Base-by-base conservation (phyloP, 1,140 invertebrate species). In the Leptinotarsa undecemlineata region DNA sequence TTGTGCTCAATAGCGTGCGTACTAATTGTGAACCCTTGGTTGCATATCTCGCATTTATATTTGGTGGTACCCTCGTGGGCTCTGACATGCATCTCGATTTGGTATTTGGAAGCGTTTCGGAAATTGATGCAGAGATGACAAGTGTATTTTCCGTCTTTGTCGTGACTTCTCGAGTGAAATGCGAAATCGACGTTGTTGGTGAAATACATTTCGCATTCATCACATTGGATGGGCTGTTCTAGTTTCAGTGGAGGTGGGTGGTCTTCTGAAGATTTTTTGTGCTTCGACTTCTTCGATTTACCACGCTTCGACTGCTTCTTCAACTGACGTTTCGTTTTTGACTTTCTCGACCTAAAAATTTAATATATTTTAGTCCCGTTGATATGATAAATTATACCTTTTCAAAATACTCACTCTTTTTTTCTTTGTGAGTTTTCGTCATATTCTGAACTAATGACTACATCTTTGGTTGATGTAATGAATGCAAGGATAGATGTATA, bases 181-280 rank as follows among this genome's bases (percentile, higher is more conserved):
- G 77, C 77, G 60, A 81, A 79, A 11, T 71, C 74, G 5, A 80
- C 23, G 62, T 77, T 81, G 51, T 80, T 79, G 17, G 77, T 74
- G 66, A 78, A 82, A 19, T 68, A 79, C 33, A 74, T 66, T 15
- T 82, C 78, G 61, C 81, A 83, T 33, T 78, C 71, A 19, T 81
- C 81, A 61, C 81, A 82, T 60, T 78, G 77, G 15, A 82, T 74
- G 0, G 77, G 73, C 64, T 78, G 64, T 63, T 76, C 48, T 57
- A 78, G 47, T 78, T 90, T 89, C 0, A 86, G 86, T 66, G 88
- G 86, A 76, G 86, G 83, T 66, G 90, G 89, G 57, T 87, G 86
- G 61, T 87, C 84, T 77, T 78, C 72, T 61, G 69, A 68, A 33
- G 26, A 19, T 42, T 17, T 76, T 51, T 79, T 79, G n/a, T 81